Evolutionary conservation across 2,113 vertebrate genomes (phyloP), one percentile per base, ranked within the genome.

Genomic region (Lepus americanus): DNA sequence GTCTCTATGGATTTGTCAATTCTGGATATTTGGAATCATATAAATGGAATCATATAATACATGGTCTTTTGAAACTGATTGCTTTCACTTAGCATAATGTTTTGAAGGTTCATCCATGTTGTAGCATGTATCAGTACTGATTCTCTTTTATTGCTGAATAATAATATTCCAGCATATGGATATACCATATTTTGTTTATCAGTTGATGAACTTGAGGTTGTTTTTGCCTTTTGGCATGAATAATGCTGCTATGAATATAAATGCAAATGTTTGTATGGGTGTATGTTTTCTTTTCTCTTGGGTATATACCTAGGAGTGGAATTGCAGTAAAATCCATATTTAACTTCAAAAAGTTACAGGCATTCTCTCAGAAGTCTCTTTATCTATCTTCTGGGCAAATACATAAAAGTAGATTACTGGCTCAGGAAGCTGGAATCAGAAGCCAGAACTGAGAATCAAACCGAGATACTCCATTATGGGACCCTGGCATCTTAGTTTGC

Each of bases 141-240:
- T 90, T 89, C 61, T 22, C 69, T 94, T 87, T 92, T 76, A 84
- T 81, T 59, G 69, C 23, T 31, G 36, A 86, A 33, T 92, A 86
- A 44, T 92, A 89, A 51, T 76, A 90, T 70, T 16, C 31, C 39
- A 64, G 82, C 70, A 31, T 82, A 82, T 90, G 44, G 29, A 44
- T 91, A 70, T 44, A 33, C 31, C 36, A 64, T 20, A 88, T 84
- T 87, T 87, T 91, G 33, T 73, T 72, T 70, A 79, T 36, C 44
- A 16, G 27, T 44, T 44, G 44, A 44, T 44, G 44, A 59, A 59
- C 19, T 59, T 59, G 55, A 39, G 25, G 31, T 82, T 87, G 5
- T 77, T 95, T 76, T 11, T 31, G 61, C n/a, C 19, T 59, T 90
- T 92, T 66, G 36, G 25, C 19, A 66, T 67, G 31, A 82, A 83